Evolutionary conservation across 2,888 invertebrate species (phyloP), one percentile per base, ranked within the genome.

Genomic region (Mythimna pallens): DNA sequence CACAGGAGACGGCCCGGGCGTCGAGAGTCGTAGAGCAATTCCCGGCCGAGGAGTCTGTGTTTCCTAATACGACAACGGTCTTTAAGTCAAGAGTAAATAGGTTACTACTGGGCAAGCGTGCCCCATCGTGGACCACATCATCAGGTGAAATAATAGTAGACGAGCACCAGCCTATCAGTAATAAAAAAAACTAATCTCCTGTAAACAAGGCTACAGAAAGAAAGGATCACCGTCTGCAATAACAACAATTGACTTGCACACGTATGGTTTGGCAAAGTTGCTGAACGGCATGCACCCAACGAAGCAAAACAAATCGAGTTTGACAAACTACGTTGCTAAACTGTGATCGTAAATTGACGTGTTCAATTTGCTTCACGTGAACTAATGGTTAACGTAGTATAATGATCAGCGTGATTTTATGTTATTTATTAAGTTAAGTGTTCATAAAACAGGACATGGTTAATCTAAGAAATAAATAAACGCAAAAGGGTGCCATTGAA

Each of bases 201-300:
- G 5, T 34, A 52, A 43, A 50, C 12, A 14, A 30, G 8, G 7
- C 22, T 22, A 20, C 30, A 20, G 7, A 73, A 43, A 20, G 7
- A 73, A 43, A 73, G 9, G 3, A 20, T 20, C 30, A 30, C 22
- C 50, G 30, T 40, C 22, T 34, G 43, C 52, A n/a, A 12, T 3
- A 43, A 6, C 34, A 59, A n/a, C 43, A 55, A 62, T 62, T 55
- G n/a, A 34, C 25, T 63, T 20, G 25, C 17, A 62, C 34, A 74
- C 34, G 3, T 54, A 54, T 74, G 8, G 75, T 74, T 74, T 63
- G 34, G 34, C 25, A 43, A 47, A 12, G 14, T 36, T 74, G 34
- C 43, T 54, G 43, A n/a, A 50, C 25, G n/a, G n/a, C 20, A 4
- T 12, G 5, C 22, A 54, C 50, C 7, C 14, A 30, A 20, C 40